Evolutionary conservation across 2,113 vertebrate genomes (phyloP), one percentile per base, ranked within the genome.

Genomic region (Oxyruncus cristatus): DNA sequence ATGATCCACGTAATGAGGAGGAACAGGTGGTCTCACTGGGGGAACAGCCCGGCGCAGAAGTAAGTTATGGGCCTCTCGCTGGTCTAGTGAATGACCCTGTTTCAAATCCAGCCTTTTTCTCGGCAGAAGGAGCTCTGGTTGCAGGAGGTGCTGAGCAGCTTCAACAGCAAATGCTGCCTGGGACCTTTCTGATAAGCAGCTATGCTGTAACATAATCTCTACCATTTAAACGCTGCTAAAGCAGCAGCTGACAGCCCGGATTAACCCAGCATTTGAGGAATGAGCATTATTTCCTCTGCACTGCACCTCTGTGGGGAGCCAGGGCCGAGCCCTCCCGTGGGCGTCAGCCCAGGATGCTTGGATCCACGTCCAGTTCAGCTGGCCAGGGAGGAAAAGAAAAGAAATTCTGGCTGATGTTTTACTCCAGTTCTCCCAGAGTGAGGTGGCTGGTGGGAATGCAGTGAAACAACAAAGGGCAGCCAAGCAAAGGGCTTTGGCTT

Each of bases 121-220:
- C 11, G 0, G 11, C 39, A 47, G 55, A 11, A 58, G 85, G 49
- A 61, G 79, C 58, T 47, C 33, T 32, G 49, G 47, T 27, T 11
- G 6, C 32, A 35, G 28, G 33, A 6, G 66, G 70, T 47, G 26
- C 0, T 5, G 67, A 41, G 80, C 53, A 37, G 75, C 26, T 21
- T 9, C 1, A 4, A 5, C 75, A 61, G 12, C 0, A 0, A 55
- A 6, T 1, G 4, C 39, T 27, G 73, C 26, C 49, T 14, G 59
- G 26, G 58, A 5, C 26, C 4, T 8, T 17, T 41, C 5, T 17
- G 33, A 47, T 15, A 11, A 70, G 82, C 79, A 62, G 85, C 88
- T 85, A 3, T 26, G n/a, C 85, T 44, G 66, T 41, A 58, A 59
- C 14, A 12, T 63, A 24, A 56, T 82, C 74, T 59, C 71, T 5